phyloP scores from a whole-genome alignment of 1,140 invertebrate species.

The Mizuhopecten yessoensis region DNA sequence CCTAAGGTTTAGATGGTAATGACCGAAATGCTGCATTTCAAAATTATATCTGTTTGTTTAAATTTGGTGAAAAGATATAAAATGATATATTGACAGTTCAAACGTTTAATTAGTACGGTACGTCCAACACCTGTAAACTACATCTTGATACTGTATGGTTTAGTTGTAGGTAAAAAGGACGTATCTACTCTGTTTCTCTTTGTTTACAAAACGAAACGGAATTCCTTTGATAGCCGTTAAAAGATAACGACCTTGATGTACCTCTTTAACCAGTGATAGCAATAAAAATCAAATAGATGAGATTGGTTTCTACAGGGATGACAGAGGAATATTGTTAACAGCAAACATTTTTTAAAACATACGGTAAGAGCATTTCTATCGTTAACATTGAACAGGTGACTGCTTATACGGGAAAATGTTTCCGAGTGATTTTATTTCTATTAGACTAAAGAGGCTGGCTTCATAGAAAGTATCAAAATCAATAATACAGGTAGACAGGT shows the following conservation, averaged over 20 bases:
- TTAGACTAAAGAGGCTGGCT: not conserved
- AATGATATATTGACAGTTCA: too few species aligned
- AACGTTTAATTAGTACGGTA: too few species aligned
- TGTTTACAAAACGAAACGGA: not conserved
- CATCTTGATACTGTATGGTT: too few species aligned
- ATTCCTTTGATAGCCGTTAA: too few species aligned
- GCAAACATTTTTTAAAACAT: not conserved
- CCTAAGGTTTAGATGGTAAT: too few species aligned
- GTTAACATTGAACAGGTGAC: not conserved
- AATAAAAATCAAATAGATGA: not conserved
- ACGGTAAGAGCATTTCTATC: not conserved
- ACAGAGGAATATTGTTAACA: not conserved
- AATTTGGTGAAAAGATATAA: too few species aligned
- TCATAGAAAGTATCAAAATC: not conserved
- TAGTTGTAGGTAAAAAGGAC: not conserved
- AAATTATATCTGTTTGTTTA: too few species aligned
- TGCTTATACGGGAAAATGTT: too few species aligned
- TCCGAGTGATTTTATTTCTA: not conserved
- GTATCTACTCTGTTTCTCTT: not conserved
- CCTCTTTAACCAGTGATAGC: too few species aligned
- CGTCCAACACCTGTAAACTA: too few species aligned
- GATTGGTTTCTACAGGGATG: not conserved
- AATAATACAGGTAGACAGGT: not conserved
- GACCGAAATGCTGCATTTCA: too few species aligned
- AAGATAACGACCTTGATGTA: not conserved